A percentile compares a stretch with the other conserved stretches of the same genome.
Evolutionary conservation across 2,888 invertebrate genomes (phyloP).

Genomic region (Metallyticus violacea): DNA sequence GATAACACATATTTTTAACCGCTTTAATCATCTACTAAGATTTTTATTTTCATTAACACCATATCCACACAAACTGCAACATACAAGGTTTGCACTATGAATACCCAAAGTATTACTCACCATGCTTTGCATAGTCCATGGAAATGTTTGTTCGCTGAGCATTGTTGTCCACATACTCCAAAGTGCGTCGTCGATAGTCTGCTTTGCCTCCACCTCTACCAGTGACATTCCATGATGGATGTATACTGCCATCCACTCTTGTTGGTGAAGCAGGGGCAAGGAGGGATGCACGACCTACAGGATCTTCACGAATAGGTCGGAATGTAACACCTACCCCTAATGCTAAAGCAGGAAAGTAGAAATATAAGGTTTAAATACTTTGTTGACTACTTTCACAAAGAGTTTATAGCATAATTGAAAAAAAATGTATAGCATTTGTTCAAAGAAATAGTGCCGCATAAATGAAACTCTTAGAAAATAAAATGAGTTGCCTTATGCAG

Average conservation of each 20-base stretch:
- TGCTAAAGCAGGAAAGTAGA: background rate
- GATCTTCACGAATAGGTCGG: conserved; percentile 46
- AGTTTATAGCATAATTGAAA: too few species aligned
- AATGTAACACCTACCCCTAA: conserved; percentile 35
- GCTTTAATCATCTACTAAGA: too few species aligned
- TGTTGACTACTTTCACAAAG: too few species aligned
- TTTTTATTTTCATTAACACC: too few species aligned
- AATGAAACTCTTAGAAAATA: too few species aligned
- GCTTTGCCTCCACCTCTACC: conserved; percentile 43
- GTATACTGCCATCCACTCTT: conserved; percentile 35
- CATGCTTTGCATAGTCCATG: background rate
- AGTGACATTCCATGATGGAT: conserved; percentile 43
- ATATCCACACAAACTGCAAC: background rate
- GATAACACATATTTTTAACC: too few species aligned
- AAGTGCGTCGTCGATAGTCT: conserved; percentile 45
- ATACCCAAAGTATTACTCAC: too few species aligned
- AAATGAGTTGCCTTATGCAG: too few species aligned
- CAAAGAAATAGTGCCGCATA: too few species aligned
- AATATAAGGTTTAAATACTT: too few species aligned
- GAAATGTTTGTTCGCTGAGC: conserved; percentile 9
- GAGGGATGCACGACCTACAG: conserved; percentile 37
- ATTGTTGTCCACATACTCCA: conserved; percentile 48
- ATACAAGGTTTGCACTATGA: too few species aligned
- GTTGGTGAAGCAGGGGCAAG: conserved; percentile 42
- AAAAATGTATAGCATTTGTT: too few species aligned